A percentile compares a stretch with the other conserved stretches of the same genome.
These are phyloP conservation scores for Gambusia holbrooki DNA, from an alignment of 2,113 vertebrate genomes.

Conservation along the genomic window DNA sequence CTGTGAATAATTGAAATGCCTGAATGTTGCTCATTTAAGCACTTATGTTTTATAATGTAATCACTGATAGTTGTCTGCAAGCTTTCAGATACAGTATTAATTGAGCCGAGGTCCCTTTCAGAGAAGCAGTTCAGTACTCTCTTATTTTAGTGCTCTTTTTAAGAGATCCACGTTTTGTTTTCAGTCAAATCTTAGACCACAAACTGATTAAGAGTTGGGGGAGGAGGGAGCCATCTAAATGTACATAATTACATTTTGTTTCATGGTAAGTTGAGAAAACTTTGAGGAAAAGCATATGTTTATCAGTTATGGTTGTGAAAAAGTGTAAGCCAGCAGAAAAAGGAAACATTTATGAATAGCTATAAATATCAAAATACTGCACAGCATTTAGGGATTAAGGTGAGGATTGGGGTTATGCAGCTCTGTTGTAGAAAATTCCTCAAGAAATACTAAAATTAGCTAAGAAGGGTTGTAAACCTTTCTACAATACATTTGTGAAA, in stretches of 20 bases:
- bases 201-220: background rate
- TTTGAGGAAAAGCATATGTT: background rate
- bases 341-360: background rate
- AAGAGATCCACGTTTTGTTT: background rate
- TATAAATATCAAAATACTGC: background rate
- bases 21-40: constrained; percentile 3
- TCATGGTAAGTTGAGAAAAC: background rate
- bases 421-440: constrained; percentile 4
- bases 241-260: background rate
- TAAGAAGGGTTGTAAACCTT: background rate
- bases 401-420: background rate
- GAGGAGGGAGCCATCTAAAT: rapidly evolving
- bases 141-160: background rate
- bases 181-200: background rate
- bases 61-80: background rate
- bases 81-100: background rate
- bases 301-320: background rate
- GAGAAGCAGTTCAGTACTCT: background rate
- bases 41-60: constrained; percentile 9
- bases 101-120: background rate
- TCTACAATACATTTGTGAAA: background rate
- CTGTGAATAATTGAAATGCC: constrained; percentile 59
- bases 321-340: background rate
- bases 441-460: background rate
- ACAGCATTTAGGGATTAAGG: background rate